Conservation (phyloP, 2,888 invertebrate genomes). For the Allophyes oxyacanthae region DNA sequence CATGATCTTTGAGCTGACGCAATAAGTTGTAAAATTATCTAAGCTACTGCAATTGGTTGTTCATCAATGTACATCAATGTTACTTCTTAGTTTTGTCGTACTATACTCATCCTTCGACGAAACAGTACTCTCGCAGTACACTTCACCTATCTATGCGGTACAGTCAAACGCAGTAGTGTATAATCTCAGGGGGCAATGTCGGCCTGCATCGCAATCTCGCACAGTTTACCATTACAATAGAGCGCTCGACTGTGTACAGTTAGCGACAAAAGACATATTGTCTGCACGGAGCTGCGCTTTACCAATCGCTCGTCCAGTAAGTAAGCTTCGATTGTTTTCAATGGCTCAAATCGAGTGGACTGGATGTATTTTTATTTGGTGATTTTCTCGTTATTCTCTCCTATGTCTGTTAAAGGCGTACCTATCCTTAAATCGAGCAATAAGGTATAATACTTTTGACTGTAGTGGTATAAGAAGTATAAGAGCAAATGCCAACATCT, state of each 20-base stretch:
- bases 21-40: no score
- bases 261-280: conserved; percentile 61
- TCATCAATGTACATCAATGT: no score
- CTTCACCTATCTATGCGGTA: conserved; percentile 44
- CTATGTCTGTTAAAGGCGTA: not conserved
- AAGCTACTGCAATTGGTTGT: no score
- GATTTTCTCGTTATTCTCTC: conserved; percentile 3
- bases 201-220: conserved; percentile 57
- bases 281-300: conserved; percentile 47
- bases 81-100: no score
- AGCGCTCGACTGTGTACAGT: conserved; percentile 53
- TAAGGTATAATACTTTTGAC: no score
- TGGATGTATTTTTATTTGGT: conserved; percentile 30
- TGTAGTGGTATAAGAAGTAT: no score
- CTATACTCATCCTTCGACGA: no score
- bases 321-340: conserved; percentile 55
- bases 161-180: conserved; percentile 50
- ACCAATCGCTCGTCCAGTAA: conserved; percentile 47
- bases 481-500: no score
- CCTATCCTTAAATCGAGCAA: no score
- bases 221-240: conserved; percentile 64
- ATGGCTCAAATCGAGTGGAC: conserved; percentile 46
- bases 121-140: conserved; percentile 9
- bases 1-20: no score
- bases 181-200: conserved; percentile 59